A percentile compares a stretch with the other conserved stretches of the same genome.
These are phyloP conservation scores for Amphipyra tragopoginis DNA, from an alignment of 2,888 invertebrate species.

Conservation along the genomic window DNA sequence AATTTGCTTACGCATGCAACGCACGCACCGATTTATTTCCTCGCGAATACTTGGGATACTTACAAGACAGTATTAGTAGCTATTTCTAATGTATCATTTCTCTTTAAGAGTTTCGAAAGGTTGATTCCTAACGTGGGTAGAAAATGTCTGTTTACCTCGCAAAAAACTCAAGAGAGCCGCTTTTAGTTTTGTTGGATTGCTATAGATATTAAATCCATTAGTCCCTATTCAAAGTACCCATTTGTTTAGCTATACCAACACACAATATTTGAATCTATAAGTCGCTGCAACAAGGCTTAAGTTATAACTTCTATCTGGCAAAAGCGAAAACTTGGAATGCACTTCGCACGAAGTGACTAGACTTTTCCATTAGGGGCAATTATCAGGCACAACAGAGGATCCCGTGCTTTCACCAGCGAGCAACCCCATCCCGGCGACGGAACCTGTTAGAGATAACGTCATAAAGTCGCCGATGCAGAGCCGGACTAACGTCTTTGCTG, in stretches of 20 bases:
- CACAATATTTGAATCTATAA: constrained; percentile 72
- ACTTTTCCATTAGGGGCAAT: constrained; percentile 90
- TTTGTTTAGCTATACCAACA: constrained; percentile 51
- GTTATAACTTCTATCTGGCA: constrained; percentile 85
- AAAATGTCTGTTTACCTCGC: constrained; percentile 24
- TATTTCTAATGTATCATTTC: constrained; percentile 46
- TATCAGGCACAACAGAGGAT: constrained; percentile 87
- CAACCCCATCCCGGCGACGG: constrained; percentile 76
- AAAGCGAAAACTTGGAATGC: constrained; percentile 87
- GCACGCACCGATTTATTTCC: constrained; percentile 74
- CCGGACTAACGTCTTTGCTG: constrained; percentile 88
- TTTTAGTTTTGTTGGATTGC: constrained; percentile 26
- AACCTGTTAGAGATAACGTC: constrained; percentile 90
- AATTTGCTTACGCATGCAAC: constrained; percentile 76
- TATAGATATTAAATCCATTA: constrained; percentile 49
- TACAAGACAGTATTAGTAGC: constrained; percentile 52
- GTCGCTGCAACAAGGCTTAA: constrained; percentile 77
- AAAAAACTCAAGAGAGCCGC: constrained; percentile 12
- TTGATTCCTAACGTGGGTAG: constrained; percentile 16
- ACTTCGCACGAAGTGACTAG: constrained; percentile 86
- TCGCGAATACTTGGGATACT: constrained; percentile 53
- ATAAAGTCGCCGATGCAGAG: constrained; percentile 88
- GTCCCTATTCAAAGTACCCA: constrained; percentile 42
- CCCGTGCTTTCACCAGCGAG: constrained; percentile 79
- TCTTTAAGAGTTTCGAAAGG: constrained; percentile 38